Evolutionary conservation across 2,113 vertebrate species (phyloP).

Genomic region (Cacatua alba): DNA sequence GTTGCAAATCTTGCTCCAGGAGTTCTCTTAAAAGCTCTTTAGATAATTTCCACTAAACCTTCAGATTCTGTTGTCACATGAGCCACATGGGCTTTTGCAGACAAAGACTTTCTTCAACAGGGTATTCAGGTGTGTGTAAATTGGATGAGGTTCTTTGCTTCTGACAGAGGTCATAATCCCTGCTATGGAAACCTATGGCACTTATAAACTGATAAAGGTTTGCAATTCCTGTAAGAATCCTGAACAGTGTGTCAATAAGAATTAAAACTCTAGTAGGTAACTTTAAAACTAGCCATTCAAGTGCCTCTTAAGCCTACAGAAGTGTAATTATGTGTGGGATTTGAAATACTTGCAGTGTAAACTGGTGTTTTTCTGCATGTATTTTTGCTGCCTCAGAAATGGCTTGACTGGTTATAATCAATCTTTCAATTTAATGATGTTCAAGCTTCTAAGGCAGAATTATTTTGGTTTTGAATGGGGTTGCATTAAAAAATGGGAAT

Average conservation of each 20-base stretch:
- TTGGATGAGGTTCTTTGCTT: background rate
- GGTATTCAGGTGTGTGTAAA: background rate
- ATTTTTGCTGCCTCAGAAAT: background rate
- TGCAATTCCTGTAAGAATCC: background rate
- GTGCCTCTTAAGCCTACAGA: background rate
- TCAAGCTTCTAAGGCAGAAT: background rate
- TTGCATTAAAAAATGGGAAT: background rate
- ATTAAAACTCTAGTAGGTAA: background rate
- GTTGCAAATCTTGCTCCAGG: background rate
- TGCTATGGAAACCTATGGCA: background rate
- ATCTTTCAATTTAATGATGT: background rate
- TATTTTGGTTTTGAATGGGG: background rate
- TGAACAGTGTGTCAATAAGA: background rate
- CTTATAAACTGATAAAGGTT: background rate
- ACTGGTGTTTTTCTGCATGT: background rate
- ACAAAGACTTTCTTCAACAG: background rate
- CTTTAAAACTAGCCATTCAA: background rate
- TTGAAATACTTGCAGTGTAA: background rate
- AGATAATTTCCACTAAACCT: background rate
- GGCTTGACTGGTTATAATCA: background rate
- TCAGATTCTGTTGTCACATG: background rate
- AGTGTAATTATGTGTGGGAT: background rate
- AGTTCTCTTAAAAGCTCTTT: background rate
- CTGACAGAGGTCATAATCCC: background rate
- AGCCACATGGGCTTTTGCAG: background rate